Base-by-base conservation (phyloP, 1,140 invertebrate species). In the Lepidurus packardi region DNA sequence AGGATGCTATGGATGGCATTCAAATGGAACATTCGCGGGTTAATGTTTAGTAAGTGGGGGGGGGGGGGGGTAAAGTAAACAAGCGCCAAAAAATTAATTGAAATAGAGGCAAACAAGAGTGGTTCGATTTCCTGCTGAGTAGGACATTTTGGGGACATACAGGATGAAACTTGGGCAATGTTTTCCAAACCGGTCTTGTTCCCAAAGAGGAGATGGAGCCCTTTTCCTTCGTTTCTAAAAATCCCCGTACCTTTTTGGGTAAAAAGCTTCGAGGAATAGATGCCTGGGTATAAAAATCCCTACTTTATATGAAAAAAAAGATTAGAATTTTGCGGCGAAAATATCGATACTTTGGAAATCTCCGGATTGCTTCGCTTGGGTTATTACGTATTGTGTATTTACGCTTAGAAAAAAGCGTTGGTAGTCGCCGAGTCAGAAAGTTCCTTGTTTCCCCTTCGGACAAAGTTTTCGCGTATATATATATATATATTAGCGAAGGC, bases 111-210 rank as follows among this genome's bases (percentile, higher is more conserved):
- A 34, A 34, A 4, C 34, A 34, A 34, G 34, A 34, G 34, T 34
- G 34, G 34, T 34, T 34, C 3, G 1, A 34, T n/a, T 65, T 65
- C 53, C 8, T 21, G 21, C 4, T 1, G 21, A 13, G 53, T 16
- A 9, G n/a, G 6, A 16, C 6, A 21, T 65, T n/a, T 65, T 65
- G 53, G 16, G 53, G 53, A 21, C 16, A n/a, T 65, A 7, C 13
- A 65, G 53, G 53, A 65, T 65, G 53, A 65, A 65, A 65, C 21
- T 21, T 65, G 13, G 53, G 13, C 16, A 65, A 16, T 21, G 8
- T n/a, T 65, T 65, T 21, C 53, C 53, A 65, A 65, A 65, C 53
- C 53, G 53, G 53, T 65, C 53, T 65, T 65, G 53, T 21, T 65
- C 53, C n/a, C 34, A 34, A 34, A 34, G 53, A n/a, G 53, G 53